A percentile compares a stretch with the other conserved stretches of the same genome.
These are phyloP conservation scores for Hesperophylax magnus DNA, from an alignment of 1,140 invertebrate genomes.

Conservation along the genomic window DNA sequence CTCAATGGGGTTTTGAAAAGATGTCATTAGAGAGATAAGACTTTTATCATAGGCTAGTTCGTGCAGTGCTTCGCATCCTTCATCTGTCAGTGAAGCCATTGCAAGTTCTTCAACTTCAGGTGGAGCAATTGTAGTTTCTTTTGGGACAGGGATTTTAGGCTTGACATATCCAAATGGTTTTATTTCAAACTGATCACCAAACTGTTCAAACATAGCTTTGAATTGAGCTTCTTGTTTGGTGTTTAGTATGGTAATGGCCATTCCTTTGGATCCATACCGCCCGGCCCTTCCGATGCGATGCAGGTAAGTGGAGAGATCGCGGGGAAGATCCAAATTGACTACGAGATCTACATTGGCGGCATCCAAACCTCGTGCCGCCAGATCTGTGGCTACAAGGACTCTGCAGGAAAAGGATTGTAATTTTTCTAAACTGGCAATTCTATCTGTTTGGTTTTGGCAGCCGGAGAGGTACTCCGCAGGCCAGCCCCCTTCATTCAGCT, in stretches of 20 bases:
- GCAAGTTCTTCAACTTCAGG: background rate
- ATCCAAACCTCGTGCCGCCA: constrained; percentile 92
- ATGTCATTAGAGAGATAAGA: constrained; percentile 2
- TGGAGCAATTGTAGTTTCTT: background rate
- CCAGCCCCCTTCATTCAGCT: constrained; percentile 79
- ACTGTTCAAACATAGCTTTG: constrained; percentile 48
- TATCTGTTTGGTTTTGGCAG: constrained; percentile 82
- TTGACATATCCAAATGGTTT: background rate
- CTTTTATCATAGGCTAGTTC: background rate
- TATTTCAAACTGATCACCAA: constrained; percentile 22
- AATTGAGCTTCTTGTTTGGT: constrained; percentile 74
- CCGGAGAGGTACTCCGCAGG: constrained; percentile 81
- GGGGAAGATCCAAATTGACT: constrained; percentile 92
- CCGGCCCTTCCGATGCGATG: constrained; percentile 97
- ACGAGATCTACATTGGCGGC: constrained; percentile 93
- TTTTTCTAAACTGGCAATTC: constrained; percentile 82
- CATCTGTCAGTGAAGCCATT: too few relatives aligned
- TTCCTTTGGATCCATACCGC: constrained; percentile 86
- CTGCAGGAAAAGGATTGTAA: constrained; percentile 85
- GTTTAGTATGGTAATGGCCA: constrained; percentile 78
- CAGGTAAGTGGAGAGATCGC: constrained; percentile 89
- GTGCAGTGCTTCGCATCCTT: background rate
- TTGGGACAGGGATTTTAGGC: background rate
- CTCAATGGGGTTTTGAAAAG: background rate
- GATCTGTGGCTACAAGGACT: constrained; percentile 92